These are phyloP conservation scores for Lates japonicus DNA, from an alignment of 2,797 vertebrate species.

Conservation along the genomic window DNA sequence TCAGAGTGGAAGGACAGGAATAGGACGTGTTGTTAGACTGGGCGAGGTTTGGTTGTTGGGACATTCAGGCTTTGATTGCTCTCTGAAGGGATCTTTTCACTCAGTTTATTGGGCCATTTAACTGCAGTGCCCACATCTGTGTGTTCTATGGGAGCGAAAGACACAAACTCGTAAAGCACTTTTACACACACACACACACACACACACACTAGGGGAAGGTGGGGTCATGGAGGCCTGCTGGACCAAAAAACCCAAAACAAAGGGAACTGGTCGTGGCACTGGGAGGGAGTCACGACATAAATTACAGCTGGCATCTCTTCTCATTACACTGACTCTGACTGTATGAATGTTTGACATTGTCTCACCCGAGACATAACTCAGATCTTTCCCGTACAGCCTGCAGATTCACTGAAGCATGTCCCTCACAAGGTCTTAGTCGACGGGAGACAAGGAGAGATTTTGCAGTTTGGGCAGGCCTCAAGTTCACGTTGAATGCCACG, in stretches of 20 bases:
- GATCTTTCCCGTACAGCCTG: constrained; percentile 40
- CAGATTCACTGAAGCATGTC: constrained; percentile 50
- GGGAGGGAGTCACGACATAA: constrained; percentile 40
- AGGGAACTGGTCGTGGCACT: constrained; percentile 41
- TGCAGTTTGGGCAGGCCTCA: constrained; percentile 50
- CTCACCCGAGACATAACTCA: constrained; percentile 40
- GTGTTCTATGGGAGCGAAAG: constrained; percentile 63
- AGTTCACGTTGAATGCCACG: constrained; percentile 69
- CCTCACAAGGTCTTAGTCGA: constrained; percentile 51
- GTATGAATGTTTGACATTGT: constrained; percentile 75
- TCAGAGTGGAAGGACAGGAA: constrained; percentile 48
- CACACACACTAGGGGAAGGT: constrained; percentile 44
- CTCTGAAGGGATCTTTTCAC: constrained; percentile 80
- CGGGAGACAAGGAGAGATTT: constrained; percentile 42
- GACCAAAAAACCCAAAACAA: constrained; percentile 62
- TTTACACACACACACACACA: constrained; percentile 45
- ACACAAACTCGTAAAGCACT: constrained; percentile 73
- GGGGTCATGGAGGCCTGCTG: constrained; percentile 43
- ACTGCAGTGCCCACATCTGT: constrained; percentile 74
- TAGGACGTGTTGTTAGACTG: constrained; percentile 42
- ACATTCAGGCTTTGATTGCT: constrained; percentile 66
- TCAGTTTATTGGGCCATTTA: constrained; percentile 81
- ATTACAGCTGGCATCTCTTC: constrained; percentile 53
- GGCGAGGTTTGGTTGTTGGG: constrained; percentile 58
- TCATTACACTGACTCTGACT: constrained; percentile 51